phyloP scores from a whole-genome alignment of 2,888 invertebrate genomes.

The Abscondita cerata region DNA sequence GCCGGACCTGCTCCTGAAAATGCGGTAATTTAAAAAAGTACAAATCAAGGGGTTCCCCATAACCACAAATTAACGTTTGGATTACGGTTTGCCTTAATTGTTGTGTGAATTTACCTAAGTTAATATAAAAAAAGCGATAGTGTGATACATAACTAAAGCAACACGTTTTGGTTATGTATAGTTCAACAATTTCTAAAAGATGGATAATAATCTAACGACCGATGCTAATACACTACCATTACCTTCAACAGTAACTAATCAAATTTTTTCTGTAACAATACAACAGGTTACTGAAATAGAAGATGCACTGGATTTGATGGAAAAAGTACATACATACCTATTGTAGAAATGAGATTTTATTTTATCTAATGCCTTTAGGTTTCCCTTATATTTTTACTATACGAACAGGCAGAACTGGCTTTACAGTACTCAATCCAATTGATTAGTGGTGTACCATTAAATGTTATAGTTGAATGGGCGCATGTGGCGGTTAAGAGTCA shows the following conservation, averaged over 20 bases:
- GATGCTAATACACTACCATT: neutral
- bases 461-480: conserved; percentile 50
- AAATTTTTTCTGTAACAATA: conserved; percentile 13
- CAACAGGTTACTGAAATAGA: conserved; percentile 58
- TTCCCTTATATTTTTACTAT: conserved; percentile 53
- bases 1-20: too few relatives aligned
- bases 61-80: too few relatives aligned
- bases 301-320: conserved; percentile 57
- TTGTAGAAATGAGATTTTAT: neutral
- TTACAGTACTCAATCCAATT: conserved; percentile 42
- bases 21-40: too few relatives aligned
- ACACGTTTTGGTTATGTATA: too few relatives aligned
- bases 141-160: too few relatives aligned
- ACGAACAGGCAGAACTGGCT: conserved; percentile 43
- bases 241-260: neutral
- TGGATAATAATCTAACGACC: neutral
- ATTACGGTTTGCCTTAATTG: too few relatives aligned
- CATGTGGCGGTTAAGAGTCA: conserved; percentile 32
- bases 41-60: too few relatives aligned
- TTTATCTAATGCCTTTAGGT: conserved; percentile 45
- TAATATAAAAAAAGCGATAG: too few relatives aligned
- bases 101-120: too few relatives aligned
- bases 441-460: conserved; percentile 28
- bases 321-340: conserved; percentile 55
- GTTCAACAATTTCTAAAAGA: too few relatives aligned